Conservation (phyloP, 2,888 invertebrate genomes). For the Catocala nupta region DNA sequence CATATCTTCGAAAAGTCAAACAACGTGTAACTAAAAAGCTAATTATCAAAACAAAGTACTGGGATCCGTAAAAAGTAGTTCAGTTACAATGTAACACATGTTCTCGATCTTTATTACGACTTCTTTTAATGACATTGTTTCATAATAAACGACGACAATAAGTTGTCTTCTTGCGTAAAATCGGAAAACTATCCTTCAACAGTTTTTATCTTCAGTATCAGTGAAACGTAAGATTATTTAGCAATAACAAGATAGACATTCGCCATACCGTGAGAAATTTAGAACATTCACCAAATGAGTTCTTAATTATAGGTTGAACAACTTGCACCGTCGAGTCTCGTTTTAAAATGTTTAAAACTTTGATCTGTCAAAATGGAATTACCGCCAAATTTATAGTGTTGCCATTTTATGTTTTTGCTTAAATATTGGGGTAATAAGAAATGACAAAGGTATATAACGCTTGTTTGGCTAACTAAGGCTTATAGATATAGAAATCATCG, state of each 20-base stretch:
- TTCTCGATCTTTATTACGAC: neutral
- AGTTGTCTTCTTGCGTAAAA: neutral
- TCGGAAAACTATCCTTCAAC: conserved; percentile 33
- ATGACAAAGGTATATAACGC: no score
- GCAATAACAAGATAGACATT: conserved; percentile 36
- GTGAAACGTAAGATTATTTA: conserved; percentile 32
- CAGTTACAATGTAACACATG: neutral
- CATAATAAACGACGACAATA: neutral
- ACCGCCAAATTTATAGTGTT: conserved; percentile 31
- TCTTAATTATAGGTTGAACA: conserved; percentile 51
- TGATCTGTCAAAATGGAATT: conserved; percentile 46
- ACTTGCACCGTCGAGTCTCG: conserved; percentile 23
- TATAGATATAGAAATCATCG: no score
- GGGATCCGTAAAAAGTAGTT: no score
- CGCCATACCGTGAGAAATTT: conserved; percentile 50
- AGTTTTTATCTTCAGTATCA: conserved; percentile 28
- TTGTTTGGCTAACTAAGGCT: no score
- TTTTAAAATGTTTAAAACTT: conserved; percentile 49
- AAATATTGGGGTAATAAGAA: no score
- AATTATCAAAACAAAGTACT: no score
- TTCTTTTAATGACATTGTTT: neutral
- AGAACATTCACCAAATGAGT: conserved; percentile 46
- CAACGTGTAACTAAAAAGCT: no score
- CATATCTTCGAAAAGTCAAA: no score
- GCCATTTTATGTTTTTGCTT: neutral